These are phyloP conservation scores for Scomberomorus guttatus DNA, from an alignment of 2,797 vertebrate genomes.

Conservation along the genomic window DNA sequence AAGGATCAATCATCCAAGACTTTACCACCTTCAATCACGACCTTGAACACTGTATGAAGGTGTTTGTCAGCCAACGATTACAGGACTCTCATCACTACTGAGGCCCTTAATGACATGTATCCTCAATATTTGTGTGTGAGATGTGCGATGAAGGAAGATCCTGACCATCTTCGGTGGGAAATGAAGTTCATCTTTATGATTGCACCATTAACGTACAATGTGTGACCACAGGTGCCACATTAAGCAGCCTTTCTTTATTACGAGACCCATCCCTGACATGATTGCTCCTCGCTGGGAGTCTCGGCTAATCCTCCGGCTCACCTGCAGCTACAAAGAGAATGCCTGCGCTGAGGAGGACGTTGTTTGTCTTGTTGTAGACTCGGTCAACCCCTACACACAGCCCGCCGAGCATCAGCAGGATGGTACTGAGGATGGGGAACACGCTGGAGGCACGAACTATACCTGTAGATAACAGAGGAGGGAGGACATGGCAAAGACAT, in stretches of 20 bases:
- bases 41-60: neutral
- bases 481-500: neutral
- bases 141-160: constrained; percentile 12
- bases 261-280: neutral
- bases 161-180: constrained; percentile 12
- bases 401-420: constrained; percentile 93
- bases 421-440: constrained; percentile 97
- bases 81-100: constrained; percentile 10
- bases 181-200: constrained; percentile 19
- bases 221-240: constrained; percentile 26
- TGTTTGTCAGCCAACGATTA: constrained; percentile 39
- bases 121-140: constrained; percentile 20
- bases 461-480: constrained; percentile 81
- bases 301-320: constrained; percentile 69
- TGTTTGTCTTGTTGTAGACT: constrained; percentile 96
- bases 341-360: constrained; percentile 96
- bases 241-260: constrained; percentile 30
- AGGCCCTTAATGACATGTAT: neutral
- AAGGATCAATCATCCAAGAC: constrained; percentile 3
- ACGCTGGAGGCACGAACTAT: constrained; percentile 98
- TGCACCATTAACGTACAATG: constrained; percentile 29
- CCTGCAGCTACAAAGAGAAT: constrained; percentile 99
- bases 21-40: constrained; percentile 1
- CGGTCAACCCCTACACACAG: constrained; percentile 94
- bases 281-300: constrained; percentile 25